Conservation (phyloP, 2,113 vertebrate genomes). For the Thymallus thymallus region DNA sequence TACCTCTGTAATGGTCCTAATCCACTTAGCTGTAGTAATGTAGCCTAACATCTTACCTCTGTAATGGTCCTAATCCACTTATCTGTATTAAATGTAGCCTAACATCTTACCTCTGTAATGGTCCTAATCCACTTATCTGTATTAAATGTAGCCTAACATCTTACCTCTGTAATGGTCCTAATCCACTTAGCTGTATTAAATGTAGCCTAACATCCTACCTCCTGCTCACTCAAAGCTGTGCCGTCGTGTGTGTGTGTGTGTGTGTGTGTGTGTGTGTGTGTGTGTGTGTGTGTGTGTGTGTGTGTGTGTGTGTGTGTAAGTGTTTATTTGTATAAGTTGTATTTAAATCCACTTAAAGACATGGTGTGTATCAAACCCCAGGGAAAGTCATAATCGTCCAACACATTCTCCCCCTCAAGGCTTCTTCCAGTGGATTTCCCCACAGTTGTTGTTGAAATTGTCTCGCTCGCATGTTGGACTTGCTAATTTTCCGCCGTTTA, state of each 20-base stretch:
- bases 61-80: constrained; percentile 56
- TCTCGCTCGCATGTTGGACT: constrained; percentile 31
- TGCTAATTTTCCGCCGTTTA: constrained; percentile 36
- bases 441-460: constrained; percentile 31
- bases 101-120: constrained; percentile 47
- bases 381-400: constrained; percentile 10
- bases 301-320: background rate
- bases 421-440: constrained; percentile 13
- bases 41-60: constrained; percentile 37
- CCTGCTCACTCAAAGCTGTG: constrained; percentile 9
- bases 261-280: background rate
- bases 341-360: too few relatives aligned
- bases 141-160: constrained; percentile 36
- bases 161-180: constrained; percentile 53
- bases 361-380: background rate
- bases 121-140: constrained; percentile 49
- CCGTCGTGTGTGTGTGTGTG: constrained; percentile 13
- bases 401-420: constrained; percentile 2
- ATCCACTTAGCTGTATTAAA: constrained; percentile 48
- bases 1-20: constrained; percentile 49
- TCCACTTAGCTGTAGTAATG: constrained; percentile 46
- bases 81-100: constrained; percentile 35
- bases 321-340: too few relatives aligned
- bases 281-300: constrained; percentile 16
- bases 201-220: constrained; percentile 38